Percentiles rank a stretch among this genome's conserved stretches.
phyloP scores from a whole-genome alignment of 1,140 invertebrate species.

The Polypedilum vanderplanki region DNA sequence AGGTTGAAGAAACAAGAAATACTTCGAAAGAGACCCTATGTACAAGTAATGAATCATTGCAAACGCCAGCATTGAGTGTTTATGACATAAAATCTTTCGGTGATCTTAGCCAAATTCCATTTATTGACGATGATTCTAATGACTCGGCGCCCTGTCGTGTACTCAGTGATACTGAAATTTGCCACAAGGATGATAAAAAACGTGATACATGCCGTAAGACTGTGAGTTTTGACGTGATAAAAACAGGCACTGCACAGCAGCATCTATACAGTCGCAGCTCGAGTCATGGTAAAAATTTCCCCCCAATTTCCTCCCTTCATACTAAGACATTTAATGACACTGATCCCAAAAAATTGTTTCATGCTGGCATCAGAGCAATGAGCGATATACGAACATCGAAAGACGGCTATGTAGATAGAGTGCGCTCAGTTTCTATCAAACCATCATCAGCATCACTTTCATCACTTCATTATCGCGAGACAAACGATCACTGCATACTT shows the following conservation, averaged over 20 bases:
- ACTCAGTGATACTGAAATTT: neutral
- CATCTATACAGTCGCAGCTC: neutral
- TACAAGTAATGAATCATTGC: slow-evolving; percentile 38
- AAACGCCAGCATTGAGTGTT: slow-evolving; percentile 39
- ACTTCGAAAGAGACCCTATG: slow-evolving; percentile 39
- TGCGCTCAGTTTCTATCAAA: neutral
- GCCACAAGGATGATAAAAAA: neutral
- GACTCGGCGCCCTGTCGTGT: slow-evolving; percentile 29
- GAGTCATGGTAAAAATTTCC: slow-evolving; percentile 25
- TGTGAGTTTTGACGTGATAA: slow-evolving; percentile 43
- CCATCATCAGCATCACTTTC: neutral
- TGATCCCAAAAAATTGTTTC: slow-evolving; percentile 7
- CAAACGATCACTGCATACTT: neutral
- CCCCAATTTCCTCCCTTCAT: neutral
- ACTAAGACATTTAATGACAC: neutral
- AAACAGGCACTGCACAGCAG: slow-evolving; percentile 29
- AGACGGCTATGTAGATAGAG: neutral
- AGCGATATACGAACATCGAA: neutral
- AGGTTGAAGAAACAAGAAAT: slow-evolving; percentile 1
- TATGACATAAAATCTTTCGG: slow-evolving; percentile 41
- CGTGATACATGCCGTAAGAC: slow-evolving; percentile 38
- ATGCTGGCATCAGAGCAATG: neutral
- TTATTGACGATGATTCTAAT: slow-evolving; percentile 39
- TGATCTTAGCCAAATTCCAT: slow-evolving; percentile 41
- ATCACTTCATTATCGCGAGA: neutral